phyloP scores from a whole-genome alignment of 2,113 vertebrate genomes.

The Anguilla japonica region DNA sequence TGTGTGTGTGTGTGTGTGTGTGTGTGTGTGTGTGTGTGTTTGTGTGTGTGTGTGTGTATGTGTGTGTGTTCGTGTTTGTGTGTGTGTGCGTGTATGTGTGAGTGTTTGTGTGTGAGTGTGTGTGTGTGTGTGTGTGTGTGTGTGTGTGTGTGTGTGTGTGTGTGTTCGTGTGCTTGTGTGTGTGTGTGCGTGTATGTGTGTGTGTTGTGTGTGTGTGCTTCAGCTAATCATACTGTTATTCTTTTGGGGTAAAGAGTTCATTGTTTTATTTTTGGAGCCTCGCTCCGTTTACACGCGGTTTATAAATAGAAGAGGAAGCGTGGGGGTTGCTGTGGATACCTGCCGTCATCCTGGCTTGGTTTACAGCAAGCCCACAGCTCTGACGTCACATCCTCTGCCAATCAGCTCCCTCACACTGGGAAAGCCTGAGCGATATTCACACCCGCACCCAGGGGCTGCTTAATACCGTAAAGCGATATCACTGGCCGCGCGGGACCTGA shows the following conservation, averaged over 20 bases:
- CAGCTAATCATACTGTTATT: neutral
- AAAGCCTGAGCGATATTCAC: neutral
- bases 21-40: neutral
- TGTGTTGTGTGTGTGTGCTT: constrained; percentile 25
- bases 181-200: too few relatives aligned
- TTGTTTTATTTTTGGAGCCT: constrained; percentile 33
- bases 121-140: neutral
- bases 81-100: neutral
- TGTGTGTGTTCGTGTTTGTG: constrained; percentile 31
- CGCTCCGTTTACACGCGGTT: neutral
- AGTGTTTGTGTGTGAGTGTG: too few relatives aligned
- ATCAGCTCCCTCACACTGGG: constrained; percentile 7
- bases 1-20: constrained; percentile 26
- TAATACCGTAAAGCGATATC: constrained; percentile 9
- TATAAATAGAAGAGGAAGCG: constrained; percentile 34
- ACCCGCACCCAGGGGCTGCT: neutral
- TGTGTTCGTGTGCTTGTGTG: neutral
- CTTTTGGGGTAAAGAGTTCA: constrained; percentile 41
- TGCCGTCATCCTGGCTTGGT: constrained; percentile 28
- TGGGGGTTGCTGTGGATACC: constrained; percentile 15
- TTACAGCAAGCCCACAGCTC: constrained; percentile 24
- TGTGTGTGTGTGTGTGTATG: neutral
- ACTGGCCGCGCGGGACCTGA: constrained; percentile 11
- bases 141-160: constrained; percentile 18
- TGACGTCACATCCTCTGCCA: constrained; percentile 33